Percentiles rank a stretch among this genome's conserved stretches.
These are phyloP conservation scores for Neodiprion virginianus DNA, from an alignment of 1,140 invertebrate genomes.

Conservation along the genomic window DNA sequence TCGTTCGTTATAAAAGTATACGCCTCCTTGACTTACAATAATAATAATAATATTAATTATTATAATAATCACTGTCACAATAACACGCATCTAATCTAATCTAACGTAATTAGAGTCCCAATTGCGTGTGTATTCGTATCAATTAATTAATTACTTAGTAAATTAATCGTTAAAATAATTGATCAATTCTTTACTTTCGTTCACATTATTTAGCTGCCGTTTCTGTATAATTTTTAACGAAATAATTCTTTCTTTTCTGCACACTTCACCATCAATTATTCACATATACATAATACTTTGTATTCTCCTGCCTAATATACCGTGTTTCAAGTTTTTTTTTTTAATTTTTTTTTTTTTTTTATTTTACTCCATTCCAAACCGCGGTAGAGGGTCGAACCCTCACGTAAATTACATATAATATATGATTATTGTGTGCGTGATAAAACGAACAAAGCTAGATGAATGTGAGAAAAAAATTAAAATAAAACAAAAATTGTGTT, in stretches of 20 bases:
- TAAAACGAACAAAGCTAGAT: neutral
- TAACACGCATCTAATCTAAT: neutral
- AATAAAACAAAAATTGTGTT: neutral
- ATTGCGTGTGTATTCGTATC: neutral
- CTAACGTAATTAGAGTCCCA: neutral
- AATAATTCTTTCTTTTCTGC: neutral
- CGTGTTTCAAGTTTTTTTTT: neutral
- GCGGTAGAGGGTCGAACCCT: neutral
- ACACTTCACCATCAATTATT: neutral
- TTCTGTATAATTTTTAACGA: neutral
- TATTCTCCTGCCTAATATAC: neutral
- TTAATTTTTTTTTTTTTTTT: neutral
- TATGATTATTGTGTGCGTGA: no score
- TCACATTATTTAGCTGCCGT: conserved; percentile 10
- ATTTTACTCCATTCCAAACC: neutral
- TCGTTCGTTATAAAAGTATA: conserved; percentile 33
- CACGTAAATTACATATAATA: no score
- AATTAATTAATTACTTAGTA: no score
- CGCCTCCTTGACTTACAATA: conserved; percentile 4
- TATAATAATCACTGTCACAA: conserved; percentile 26
- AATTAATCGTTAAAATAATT: neutral
- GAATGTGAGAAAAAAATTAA: neutral
- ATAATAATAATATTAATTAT: conserved; percentile 18
- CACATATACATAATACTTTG: neutral
- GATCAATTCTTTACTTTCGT: neutral